Base-by-base conservation (phyloP, 1,140 invertebrate species). In the Nasonia giraulti region DNA sequence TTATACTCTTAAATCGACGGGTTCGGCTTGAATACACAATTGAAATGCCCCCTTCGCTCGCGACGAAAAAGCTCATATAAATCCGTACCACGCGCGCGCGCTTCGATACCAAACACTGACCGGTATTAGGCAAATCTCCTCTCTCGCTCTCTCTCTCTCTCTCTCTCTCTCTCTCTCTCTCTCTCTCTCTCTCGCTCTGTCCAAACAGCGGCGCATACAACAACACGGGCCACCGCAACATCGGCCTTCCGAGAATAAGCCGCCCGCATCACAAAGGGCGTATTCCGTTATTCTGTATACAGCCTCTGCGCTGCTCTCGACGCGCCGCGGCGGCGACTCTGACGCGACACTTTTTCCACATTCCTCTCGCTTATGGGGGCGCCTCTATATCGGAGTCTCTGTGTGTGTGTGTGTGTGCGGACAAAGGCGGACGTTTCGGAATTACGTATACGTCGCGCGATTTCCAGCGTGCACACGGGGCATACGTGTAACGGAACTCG, bases 211-310 rank as follows among this genome's bases (percentile, higher is more conserved):
- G 55, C 55, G 55, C 55, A n/a, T 62, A 62, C 55, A 62, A 62
- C 55, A 62, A 62, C 55, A 62, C 20, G 20, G 55, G 55, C 55
- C 55, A 62, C 55, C 55, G 20, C 55, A 62, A 62, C 55, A 62
- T 62, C 55, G 55, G 55, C 55, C 55, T 62, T 62, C 55, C 55
- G 55, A 62, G 55, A 62, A 62, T 62, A 62, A 62, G 55, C 55
- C 55, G 55, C 55, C 55, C 55, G 55, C 55, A 62, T 62, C 55
- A 62, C 55, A 62, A 62, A 62, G 55, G 55, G 20, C 55, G 55
- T 62, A 62, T 62, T n/a, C 55, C 55, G 20, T 62, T 62, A 62
- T 62, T 62, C 55, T 6, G 20, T 62, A 27, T 27, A 17, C 12
- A 50, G 47, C 47, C 14, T 12, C 12, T 47, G 44, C 44, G 27